A percentile compares a stretch with the other conserved stretches of the same genome.
phyloP scores from a whole-genome alignment of 2,888 invertebrate species.

The Dolichomitus sp. region DNA sequence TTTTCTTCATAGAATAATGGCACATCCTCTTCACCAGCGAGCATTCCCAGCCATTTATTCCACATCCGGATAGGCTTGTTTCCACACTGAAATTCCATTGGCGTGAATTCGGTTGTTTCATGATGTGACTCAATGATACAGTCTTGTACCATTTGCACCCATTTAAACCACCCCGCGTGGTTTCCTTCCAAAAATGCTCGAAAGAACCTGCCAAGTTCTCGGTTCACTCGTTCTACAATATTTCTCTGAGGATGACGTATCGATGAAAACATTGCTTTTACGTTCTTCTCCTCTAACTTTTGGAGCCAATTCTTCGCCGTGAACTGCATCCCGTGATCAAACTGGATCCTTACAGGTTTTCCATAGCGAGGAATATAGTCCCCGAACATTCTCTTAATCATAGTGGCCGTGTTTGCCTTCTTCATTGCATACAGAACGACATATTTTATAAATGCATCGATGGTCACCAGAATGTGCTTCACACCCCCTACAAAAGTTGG shows the following conservation, averaged over 20 bases:
- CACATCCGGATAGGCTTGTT: background rate
- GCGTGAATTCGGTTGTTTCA: background rate
- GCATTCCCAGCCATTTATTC: background rate
- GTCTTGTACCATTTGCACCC: background rate
- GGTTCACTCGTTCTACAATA: background rate
- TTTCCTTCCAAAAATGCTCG: background rate
- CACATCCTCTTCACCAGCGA: too few relatives aligned
- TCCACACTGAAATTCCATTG: background rate
- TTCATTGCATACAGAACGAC: background rate
- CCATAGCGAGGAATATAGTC: constrained; percentile 3
- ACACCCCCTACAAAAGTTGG: background rate
- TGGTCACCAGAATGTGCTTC: constrained; percentile 11
- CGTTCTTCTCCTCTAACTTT: background rate
- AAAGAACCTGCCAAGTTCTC: background rate
- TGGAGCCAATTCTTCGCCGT: background rate
- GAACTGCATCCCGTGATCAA: constrained; percentile 41
- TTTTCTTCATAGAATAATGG: too few relatives aligned
- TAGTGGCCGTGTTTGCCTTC: background rate
- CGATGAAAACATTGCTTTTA: background rate
- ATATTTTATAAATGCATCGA: constrained; percentile 21
- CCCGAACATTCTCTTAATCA: background rate
- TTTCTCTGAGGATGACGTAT: background rate
- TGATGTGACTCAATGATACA: background rate
- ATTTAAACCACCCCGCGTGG: background rate
- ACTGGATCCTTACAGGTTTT: constrained; percentile 13